Evolutionary conservation across 2,113 vertebrate species (phyloP), one percentile per base, ranked within the genome.

Genomic region (Synchiropus splendidus): DNA sequence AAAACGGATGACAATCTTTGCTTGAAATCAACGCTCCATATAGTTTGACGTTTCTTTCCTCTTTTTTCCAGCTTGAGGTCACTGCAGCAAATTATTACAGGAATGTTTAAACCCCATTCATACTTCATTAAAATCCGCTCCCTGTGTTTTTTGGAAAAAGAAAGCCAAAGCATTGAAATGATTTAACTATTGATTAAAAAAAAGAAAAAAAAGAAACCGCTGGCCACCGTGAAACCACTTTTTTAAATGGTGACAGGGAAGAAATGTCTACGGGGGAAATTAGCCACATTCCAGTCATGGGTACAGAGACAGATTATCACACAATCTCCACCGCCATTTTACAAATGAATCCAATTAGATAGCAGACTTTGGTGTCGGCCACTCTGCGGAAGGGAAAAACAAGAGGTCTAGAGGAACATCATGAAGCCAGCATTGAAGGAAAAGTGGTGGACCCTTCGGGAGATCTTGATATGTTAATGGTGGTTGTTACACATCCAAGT

Each of bases 381-480:
- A 44, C 53, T 72, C 67, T 59, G 65, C 32, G 30, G 35, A 65
- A 70, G 64, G 38, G 17, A 27, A 37, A 11, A 61, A 51, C 53
- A 17, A 49, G 31, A 61, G 49, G 56, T 61, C 62, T 33, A 55
- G 48, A 61, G 39, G 64, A 57, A 57, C 72, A 76, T 77, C 65
- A 74, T 72, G 75, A 56, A 70, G 76, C 73, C 51, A 50, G 74
- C 49, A 67, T 58, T 44, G 36, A 11, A 60, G 54, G 36, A 63
- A 68, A 68, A 67, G 71, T 62, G 51, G 70, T 40, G 44, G 21
- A 52, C 60, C 60, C 58, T 53, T 62, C 12, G 11, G 67, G 47
- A 72, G 51, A 80, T 80, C 78, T 79, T 79, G 74, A 80, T 82
- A 76, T 61, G 70, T 67, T 82, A 83, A 82, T 82, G 67, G 54